phyloP scores from a whole-genome alignment of 2,113 vertebrate species.

The Eleginops maclovinus region DNA sequence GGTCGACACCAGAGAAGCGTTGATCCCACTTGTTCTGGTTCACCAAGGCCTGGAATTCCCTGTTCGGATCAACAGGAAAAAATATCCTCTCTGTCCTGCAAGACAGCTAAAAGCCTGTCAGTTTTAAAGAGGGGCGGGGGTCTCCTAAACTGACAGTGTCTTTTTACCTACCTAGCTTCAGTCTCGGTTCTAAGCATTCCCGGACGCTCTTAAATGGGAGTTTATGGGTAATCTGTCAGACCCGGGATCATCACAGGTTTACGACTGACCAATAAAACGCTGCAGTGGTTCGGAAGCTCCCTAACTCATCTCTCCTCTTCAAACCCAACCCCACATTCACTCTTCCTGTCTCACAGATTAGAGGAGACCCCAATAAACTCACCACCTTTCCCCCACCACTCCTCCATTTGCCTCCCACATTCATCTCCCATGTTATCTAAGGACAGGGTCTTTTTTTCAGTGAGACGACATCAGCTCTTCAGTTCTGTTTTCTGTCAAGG shows the following conservation, averaged over 20 bases:
- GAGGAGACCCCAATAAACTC: constrained; percentile 61
- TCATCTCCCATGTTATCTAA: constrained; percentile 14
- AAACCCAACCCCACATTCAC: constrained; percentile 23
- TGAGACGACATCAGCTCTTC: not conserved
- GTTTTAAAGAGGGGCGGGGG: constrained; percentile 51
- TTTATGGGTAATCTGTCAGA: constrained; percentile 69
- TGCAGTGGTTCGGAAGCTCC: constrained; percentile 68
- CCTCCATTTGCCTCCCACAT: constrained; percentile 26
- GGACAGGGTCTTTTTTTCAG: constrained; percentile 18
- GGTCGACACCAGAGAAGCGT: constrained; percentile 36
- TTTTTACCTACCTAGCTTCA: constrained; percentile 67
- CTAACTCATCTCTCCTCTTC: constrained; percentile 40
- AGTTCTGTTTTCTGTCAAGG: constrained; percentile 15
- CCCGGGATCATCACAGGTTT: constrained; percentile 78
- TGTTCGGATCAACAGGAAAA: constrained; percentile 65
- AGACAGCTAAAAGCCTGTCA: constrained; percentile 75
- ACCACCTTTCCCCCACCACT: constrained; percentile 19
- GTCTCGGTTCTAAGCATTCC: constrained; percentile 69
- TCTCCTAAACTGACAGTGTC: constrained; percentile 78
- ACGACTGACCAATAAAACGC: constrained; percentile 70
- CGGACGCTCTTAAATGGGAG: constrained; percentile 67
- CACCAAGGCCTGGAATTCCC: constrained; percentile 75
- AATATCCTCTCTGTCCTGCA: constrained; percentile 62
- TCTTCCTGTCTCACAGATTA: constrained; percentile 68
- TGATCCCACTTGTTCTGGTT: constrained; percentile 82